Evolutionary conservation across 1,140 invertebrate genomes (phyloP), one percentile per base, ranked within the genome.

Genomic region (Danaus plexippus): DNA sequence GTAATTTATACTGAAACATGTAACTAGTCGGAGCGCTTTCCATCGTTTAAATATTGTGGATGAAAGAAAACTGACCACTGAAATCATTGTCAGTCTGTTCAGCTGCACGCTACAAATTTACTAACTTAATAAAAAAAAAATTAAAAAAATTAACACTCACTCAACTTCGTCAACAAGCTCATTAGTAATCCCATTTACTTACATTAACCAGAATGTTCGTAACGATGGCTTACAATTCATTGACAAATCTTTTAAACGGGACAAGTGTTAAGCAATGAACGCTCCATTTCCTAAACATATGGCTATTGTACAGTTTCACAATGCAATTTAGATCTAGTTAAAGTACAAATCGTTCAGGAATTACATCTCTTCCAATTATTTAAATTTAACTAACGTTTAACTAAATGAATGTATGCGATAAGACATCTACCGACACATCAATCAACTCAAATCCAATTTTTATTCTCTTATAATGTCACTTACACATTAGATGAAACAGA

Each of bases 251-350:
- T 74, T 68, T 69, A 69, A 76, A 75, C 63, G 63, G 65, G 67
- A 78, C 61, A 75, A 75, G 66, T 73, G 59, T 69, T 54, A 72
- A 81, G 75, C 73, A 75, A 75, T 66, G 67, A 77, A 82, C 75
- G 78, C 80, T 85, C 77, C 83, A 73, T 79, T 71, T 75, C 74
- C 76, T 80, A 84, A 80, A 74, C 59, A 71, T 76, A 82, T 81
- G 79, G 73, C 81, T 87, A 85, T 87, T 84, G 77, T 80, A 83
- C 74, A 85, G 66, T 80, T 86, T 81, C 75, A 85, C 81, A 85
- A 82, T 85, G 77, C 63, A 83, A 85, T 87, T 85, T 85, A 87
- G 75, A 78, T 77, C 82, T 87, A 85, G 78, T 87, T 85, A 87
- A 85, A 87, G 80, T 87, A 87, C 80, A 84, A 85, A 83, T 79